These are phyloP conservation scores for Gopherus evgoodei DNA, from an alignment of 2,113 vertebrate species.

Conservation along the genomic window DNA sequence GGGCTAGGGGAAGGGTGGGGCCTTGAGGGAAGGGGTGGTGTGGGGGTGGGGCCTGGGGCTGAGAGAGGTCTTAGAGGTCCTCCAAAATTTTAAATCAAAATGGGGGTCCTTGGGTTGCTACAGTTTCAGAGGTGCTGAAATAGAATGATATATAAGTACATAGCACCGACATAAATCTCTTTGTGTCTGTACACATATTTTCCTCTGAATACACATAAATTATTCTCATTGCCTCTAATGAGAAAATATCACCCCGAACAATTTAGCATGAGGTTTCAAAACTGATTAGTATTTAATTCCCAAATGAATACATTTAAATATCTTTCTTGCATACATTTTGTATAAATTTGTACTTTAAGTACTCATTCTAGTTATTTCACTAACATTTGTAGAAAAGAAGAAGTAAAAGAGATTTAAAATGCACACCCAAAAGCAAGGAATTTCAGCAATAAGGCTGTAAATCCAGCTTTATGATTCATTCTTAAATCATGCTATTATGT, in stretches of 20 bases:
- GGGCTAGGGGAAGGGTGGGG: no score
- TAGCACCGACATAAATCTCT: not conserved
- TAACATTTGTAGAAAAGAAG: not conserved
- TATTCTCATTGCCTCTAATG: not conserved
- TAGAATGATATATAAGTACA: not conserved
- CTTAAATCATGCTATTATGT: accelerated
- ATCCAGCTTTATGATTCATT: not conserved
- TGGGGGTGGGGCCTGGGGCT: no score
- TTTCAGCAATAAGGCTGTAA: not conserved
- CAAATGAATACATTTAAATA: not conserved
- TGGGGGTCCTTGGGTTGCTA: no score
- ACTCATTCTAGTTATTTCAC: not conserved
- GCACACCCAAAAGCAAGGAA: not conserved
- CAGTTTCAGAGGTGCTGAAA: no score
- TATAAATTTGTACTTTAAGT: not conserved
- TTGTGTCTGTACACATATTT: not conserved
- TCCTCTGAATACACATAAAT: not conserved
- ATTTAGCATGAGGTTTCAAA: not conserved
- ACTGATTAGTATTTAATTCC: not conserved
- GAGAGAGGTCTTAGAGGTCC: no score
- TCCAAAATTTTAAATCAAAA: no score
- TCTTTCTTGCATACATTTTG: not conserved
- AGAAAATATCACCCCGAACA: not conserved
- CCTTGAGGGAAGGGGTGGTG: no score
- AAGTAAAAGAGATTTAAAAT: not conserved